Conservation (phyloP, 1,140 invertebrate species). For the Tetramorium simillimum region DNA sequence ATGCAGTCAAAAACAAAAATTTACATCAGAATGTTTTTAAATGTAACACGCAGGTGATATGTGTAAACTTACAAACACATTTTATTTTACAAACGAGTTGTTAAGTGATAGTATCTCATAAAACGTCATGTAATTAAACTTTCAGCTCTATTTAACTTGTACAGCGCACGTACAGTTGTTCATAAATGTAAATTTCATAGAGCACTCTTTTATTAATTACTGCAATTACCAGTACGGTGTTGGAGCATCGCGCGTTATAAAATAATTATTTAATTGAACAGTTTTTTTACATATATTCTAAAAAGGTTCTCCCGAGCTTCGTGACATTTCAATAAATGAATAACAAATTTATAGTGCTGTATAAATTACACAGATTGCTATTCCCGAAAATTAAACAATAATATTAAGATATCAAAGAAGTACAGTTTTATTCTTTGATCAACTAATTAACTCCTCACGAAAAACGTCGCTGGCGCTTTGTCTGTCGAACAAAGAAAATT, state of each 20-base stretch:
- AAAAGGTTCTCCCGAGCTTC: neutral
- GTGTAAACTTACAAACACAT: neutral
- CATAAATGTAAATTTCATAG: neutral
- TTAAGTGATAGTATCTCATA: neutral
- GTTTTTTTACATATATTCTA: neutral
- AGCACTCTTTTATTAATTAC: constrained; percentile 27
- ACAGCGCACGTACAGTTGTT: neutral
- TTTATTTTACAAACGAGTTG: neutral
- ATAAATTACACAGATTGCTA: neutral
- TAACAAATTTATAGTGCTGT: neutral
- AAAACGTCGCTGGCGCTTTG: neutral
- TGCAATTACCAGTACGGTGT: neutral
- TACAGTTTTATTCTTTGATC: constrained; percentile 13
- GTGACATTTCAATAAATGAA: neutral
- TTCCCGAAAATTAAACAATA: constrained; percentile 15
- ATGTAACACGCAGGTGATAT: neutral
- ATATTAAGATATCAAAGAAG: constrained; percentile 16
- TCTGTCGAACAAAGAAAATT: neutral
- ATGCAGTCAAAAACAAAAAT: neutral
- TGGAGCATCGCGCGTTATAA: neutral
- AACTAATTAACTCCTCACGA: constrained; percentile 48
- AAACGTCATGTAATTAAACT: constrained; percentile 20
- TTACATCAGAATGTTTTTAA: neutral
- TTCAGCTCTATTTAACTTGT: neutral
- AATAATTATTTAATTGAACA: constrained; percentile 4